Evolutionary conservation across 2,797 vertebrate species (phyloP), one percentile per base, ranked within the genome.

Genomic region (Bothrops alternatus): DNA sequence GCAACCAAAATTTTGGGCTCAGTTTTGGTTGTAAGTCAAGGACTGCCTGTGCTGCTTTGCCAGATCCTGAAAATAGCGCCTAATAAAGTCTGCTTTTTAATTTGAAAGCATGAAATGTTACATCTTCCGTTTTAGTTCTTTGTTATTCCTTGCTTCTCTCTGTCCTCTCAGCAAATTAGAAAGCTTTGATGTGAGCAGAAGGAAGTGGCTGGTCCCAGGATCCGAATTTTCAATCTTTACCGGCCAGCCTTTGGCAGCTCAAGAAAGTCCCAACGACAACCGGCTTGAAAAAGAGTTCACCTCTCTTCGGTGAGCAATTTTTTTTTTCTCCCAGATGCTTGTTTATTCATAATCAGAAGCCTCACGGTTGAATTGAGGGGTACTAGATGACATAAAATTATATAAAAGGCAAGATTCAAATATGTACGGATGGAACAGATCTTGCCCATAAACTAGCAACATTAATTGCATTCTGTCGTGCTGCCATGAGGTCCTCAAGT

Each of bases 191-290:
- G 97, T 98, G 92, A 97, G 97, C 95, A 96, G 97, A 95, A 93
- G 97, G 69, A 99, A 98, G 95, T 97, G 97, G 90, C 82, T 97
- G 90, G 96, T 97, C 82, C 96, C 97, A 0, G 95, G 97, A 7
- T 97, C 95, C 0, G 98, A 98, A 86, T 98, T 97, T 37, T 97
- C 98, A 0, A 97, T 98, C 26, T 98, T 98, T 93, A 97, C 97
- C 1, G 98, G 98, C 14, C 97, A 98, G 94, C 98, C 98, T 42
- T 94, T 98, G 94, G 97, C 97, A 73, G 89, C 28, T 20, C 96
- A 93, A 73, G 96, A 93, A 13, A 90, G 87, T 86, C 82, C 96
- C 42, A 95, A 28, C 6, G 96, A 95, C 7, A 96, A 96, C 42
- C 97, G 96, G 13, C 63, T 89, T 57, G 96, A 96, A 90, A 93